Conservation (phyloP, 2,888 invertebrate species). For the Drosophila quasianomalipes region DNA sequence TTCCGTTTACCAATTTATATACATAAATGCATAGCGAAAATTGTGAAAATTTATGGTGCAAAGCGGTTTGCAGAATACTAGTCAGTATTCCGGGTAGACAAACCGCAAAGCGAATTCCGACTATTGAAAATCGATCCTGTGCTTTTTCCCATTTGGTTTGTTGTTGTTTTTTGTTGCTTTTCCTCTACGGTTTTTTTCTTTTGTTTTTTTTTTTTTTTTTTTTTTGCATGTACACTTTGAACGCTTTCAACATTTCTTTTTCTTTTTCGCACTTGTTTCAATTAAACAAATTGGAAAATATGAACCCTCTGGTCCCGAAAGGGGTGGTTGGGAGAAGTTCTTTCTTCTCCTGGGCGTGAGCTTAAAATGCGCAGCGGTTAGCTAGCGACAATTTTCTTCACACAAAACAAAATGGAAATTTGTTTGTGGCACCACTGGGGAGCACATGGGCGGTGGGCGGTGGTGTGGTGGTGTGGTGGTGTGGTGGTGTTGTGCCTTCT, state of each 20-base stretch:
- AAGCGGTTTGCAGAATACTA: slow-evolving; percentile 26
- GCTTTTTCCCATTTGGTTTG: slow-evolving; percentile 41
- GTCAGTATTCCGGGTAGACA: slow-evolving; percentile 22
- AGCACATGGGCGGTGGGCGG: slow-evolving; percentile 8
- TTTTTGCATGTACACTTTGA: neutral
- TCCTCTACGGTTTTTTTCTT: neutral
- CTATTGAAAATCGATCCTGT: slow-evolving; percentile 76
- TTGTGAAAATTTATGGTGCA: slow-evolving; percentile 60
- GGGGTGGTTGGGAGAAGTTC: neutral
- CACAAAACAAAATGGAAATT: slow-evolving; percentile 69
- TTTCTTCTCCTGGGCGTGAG: slow-evolving; percentile 11
- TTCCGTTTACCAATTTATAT: slow-evolving; percentile 40
- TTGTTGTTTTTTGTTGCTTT: neutral
- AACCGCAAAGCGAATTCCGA: slow-evolving; percentile 57
- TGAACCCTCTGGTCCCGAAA: slow-evolving; percentile 55
- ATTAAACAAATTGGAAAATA: slow-evolving; percentile 81
- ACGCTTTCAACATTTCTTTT: slow-evolving; percentile 26
- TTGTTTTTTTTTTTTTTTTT: neutral
- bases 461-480: neutral
- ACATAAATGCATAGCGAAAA: slow-evolving; percentile 25
- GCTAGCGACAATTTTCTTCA: slow-evolving; percentile 41
- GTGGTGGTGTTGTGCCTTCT: slow-evolving; percentile 10
- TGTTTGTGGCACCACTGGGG: slow-evolving; percentile 48
- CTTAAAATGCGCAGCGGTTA: slow-evolving; percentile 57
- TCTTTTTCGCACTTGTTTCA: slow-evolving; percentile 74